Conservation (phyloP, 2,113 vertebrate genomes). For the Siniperca chuatsi region DNA sequence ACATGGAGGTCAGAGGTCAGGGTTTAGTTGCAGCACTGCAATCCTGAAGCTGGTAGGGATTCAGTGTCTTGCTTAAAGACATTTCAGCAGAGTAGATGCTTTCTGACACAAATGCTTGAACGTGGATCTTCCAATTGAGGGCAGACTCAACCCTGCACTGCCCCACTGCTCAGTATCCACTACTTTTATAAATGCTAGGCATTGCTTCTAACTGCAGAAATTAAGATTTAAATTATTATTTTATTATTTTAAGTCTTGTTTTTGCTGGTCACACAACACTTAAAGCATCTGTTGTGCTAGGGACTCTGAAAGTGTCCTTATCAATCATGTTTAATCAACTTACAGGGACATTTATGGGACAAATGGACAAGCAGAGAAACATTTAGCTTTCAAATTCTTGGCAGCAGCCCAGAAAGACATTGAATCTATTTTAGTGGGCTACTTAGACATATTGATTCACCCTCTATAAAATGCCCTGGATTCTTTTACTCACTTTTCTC, state of each 20-base stretch:
- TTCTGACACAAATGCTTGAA: background rate
- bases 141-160: background rate
- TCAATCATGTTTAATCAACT: constrained; percentile 81
- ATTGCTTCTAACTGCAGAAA: constrained; percentile 11
- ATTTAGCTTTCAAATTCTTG: constrained; percentile 59
- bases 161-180: background rate
- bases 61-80: constrained; percentile 27
- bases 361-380: constrained; percentile 66
- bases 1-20: constrained; percentile 46
- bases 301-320: constrained; percentile 60
- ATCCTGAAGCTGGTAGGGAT: background rate
- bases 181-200: background rate
- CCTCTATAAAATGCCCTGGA: constrained; percentile 41
- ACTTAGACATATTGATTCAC: constrained; percentile 66
- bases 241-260: background rate
- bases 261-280: constrained; percentile 43
- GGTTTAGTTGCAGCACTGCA: constrained; percentile 33
- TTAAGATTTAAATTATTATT: background rate
- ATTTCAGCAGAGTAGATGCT: background rate
- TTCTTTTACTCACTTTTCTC: constrained; percentile 25
- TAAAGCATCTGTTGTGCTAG: constrained; percentile 49
- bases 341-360: constrained; percentile 74
- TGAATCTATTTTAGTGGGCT: constrained; percentile 55
- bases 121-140: background rate
- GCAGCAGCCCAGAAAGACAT: constrained; percentile 64